Base-by-base conservation (phyloP, 2,888 invertebrate genomes). In the Sphinx pinastri region DNA sequence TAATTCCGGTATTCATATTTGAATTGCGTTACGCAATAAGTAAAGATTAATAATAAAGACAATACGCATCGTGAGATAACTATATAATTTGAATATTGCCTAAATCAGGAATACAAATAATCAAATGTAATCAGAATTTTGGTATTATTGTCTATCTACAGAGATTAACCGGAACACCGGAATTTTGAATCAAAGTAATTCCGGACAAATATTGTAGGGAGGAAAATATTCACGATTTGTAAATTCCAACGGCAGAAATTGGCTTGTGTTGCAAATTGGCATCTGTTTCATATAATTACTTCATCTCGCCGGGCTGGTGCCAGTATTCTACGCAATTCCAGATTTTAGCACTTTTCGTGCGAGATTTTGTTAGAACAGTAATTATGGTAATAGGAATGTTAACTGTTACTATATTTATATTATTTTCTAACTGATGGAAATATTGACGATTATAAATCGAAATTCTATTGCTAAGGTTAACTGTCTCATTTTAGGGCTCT, bases 231-330 rank as follows among this genome's bases (percentile, higher is more conserved):
- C 47, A 19, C 63, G 63, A 63, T 63, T 25, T 63, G 63, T 19
- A 49, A 63, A 63, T 63, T 63, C 49, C 63, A 47, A 63, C 63
- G 47, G 63, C 63, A 49, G 49, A 47, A 63, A 63, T 63, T 63
- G 63, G 63, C 63, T 49, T 16, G 12, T 13, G 63, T 63, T 63
- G 63, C 49, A 49, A 63, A 63, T 63, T 63, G 63, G 49, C 63
- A 63, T 63, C 63, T 63, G 63, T 63, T 63, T 63, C 12, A 63
- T 63, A 47, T 63, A 63, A 63, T 63, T 63, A 63, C 63, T 63
- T 63, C 47, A 63, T 63, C 49, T 63, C 47, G 63, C 49, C 63
- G 19, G 45, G 19, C 16, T 49, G 47, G 47, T 47, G 19, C 63
- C 63, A 19, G 13, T 63, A 49, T 47, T 19, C 12, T 14, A 19